Evolutionary conservation across 2,888 invertebrate species (phyloP).

Genomic region (Drosophila fungiperda): DNA sequence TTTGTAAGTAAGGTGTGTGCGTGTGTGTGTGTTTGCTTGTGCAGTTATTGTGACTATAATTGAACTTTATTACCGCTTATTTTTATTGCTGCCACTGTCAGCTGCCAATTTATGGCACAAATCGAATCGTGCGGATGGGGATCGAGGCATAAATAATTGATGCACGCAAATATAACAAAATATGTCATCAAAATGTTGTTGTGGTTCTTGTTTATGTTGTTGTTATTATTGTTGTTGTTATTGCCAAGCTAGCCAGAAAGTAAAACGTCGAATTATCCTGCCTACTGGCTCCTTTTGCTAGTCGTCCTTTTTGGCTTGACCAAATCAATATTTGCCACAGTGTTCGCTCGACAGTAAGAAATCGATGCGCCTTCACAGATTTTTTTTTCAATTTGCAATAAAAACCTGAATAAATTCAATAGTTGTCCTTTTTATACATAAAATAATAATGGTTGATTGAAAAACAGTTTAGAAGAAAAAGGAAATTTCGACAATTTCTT

Average conservation of each 20-base stretch:
- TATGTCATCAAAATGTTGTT: conserved; percentile 62
- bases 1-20: conserved; percentile 1
- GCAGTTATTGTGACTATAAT: conserved; percentile 77
- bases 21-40: conserved; percentile 47
- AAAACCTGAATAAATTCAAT: not conserved
- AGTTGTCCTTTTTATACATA: not conserved
- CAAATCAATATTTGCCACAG: conserved; percentile 38
- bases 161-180: conserved; percentile 76
- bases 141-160: conserved; percentile 67
- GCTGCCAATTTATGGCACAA: conserved; percentile 73
- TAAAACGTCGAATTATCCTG: conserved; percentile 17
- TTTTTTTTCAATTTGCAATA: not conserved
- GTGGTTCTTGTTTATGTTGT: conserved; percentile 25
- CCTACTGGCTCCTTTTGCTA: not conserved
- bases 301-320: conserved; percentile 8
- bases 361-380: not conserved
- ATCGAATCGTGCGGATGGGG: conserved; percentile 54
- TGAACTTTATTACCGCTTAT: conserved; percentile 79
- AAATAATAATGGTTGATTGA: not conserved
- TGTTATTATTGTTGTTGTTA: conserved; percentile 16
- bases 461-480: not conserved
- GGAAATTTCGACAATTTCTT: not conserved
- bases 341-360: not conserved
- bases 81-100: conserved; percentile 69
- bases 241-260: conserved; percentile 25